Conservation (phyloP, 2,888 invertebrate species). For the Thymelicus acteon region DNA sequence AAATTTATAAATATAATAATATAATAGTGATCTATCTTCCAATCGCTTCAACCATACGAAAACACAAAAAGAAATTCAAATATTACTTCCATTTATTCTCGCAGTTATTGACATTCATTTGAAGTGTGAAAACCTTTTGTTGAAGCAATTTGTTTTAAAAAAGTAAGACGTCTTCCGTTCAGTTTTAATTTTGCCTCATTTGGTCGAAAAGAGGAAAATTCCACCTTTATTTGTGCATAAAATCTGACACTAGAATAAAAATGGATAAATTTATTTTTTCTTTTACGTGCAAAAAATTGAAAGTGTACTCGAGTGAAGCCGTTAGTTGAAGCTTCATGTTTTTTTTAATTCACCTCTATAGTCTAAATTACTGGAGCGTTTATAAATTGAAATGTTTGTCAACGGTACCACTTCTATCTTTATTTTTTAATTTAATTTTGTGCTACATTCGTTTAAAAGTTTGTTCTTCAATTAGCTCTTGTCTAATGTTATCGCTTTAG, state of each 20-base stretch:
- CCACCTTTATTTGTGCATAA: constrained; percentile 34
- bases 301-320: constrained; percentile 20
- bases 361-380: constrained; percentile 16
- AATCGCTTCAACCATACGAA: no score
- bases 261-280: constrained; percentile 9
- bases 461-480: background rate
- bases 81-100: no score
- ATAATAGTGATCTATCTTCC: no score
- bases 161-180: constrained; percentile 18
- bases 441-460: background rate
- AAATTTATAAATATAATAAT: no score
- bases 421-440: background rate
- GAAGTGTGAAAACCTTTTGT: background rate
- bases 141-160: constrained; percentile 23
- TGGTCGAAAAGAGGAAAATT: constrained; percentile 25
- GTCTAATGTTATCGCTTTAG: no score
- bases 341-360: constrained; percentile 20
- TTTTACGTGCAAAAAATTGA: constrained; percentile 24
- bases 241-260: constrained; percentile 33
- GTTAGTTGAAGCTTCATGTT: constrained; percentile 26
- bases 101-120: background rate
- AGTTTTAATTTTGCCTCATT: constrained; percentile 34
- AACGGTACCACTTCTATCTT: background rate
- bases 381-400: constrained; percentile 12
- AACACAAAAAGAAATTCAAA: no score